These are phyloP conservation scores for Melinaea menophilus DNA, from an alignment of 2,888 invertebrate genomes.

Conservation along the genomic window DNA sequence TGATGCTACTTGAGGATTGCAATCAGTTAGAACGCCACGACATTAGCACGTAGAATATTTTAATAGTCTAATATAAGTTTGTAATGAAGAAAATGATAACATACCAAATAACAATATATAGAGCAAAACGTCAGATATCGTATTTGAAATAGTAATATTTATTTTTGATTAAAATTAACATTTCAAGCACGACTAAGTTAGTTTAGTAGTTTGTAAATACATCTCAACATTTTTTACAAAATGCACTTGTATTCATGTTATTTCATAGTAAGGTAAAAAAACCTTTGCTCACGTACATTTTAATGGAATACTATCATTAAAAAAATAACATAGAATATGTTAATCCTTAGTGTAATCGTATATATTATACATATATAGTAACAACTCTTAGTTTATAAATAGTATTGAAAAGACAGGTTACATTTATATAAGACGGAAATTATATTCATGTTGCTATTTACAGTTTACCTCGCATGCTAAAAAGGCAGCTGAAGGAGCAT, in stretches of 20 bases:
- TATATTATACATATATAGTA: too few species aligned
- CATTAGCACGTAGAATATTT: conserved; percentile 1
- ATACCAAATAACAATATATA: too few species aligned
- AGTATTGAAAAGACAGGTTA: too few species aligned
- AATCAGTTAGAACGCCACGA: conserved; percentile 1
- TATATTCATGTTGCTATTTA: conserved; percentile 2
- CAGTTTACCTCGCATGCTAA: conserved; percentile 92
- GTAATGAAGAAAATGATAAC: not conserved
- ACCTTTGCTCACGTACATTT: not conserved
- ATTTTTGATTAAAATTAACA: not conserved
- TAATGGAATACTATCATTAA: conserved; percentile 5
- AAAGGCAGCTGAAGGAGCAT: conserved; percentile 89
- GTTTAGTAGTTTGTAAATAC: not conserved
- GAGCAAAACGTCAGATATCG: too few species aligned
- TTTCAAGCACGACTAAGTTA: not conserved
- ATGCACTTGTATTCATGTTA: not conserved
- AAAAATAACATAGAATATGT: too few species aligned
- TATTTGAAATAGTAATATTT: too few species aligned
- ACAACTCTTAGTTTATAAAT: too few species aligned
- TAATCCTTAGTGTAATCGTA: too few species aligned
- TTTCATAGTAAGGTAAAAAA: not conserved
- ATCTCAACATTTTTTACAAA: not conserved
- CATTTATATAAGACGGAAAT: not conserved
- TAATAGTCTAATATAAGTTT: not conserved
- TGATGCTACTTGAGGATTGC: conserved; percentile 21